Evolutionary conservation across 2,797 vertebrate genomes (phyloP).

Genomic region (Chrosomus eos): DNA sequence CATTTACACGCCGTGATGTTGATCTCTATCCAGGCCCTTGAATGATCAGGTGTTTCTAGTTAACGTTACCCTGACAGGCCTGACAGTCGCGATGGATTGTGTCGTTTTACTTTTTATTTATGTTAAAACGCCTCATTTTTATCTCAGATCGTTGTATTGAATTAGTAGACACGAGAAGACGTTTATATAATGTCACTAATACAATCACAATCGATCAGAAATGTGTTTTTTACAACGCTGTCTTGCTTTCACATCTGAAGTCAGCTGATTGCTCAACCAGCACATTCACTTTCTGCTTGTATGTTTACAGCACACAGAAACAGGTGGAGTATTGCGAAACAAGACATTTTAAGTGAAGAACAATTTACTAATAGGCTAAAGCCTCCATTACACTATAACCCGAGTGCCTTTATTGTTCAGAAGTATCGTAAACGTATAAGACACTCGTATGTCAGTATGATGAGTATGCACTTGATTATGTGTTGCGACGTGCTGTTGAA

Average conservation of each 20-base stretch:
- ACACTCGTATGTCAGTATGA: background rate
- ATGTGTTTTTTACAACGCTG: background rate
- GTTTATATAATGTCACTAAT: background rate
- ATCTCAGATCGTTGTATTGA: background rate
- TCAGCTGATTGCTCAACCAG: constrained; percentile 25
- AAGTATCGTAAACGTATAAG: background rate
- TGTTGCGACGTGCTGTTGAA: background rate
- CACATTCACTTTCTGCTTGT: background rate
- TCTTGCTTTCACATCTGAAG: background rate
- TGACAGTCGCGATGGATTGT: constrained; percentile 15
- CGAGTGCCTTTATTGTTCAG: background rate
- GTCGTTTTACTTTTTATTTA: background rate
- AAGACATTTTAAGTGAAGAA: background rate
- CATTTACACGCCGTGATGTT: background rate
- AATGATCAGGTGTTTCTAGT: constrained; percentile 27
- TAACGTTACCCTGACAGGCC: constrained; percentile 25
- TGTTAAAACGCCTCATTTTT: too few species aligned
- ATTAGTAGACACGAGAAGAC: background rate
- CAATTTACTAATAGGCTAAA: background rate
- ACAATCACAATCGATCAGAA: background rate
- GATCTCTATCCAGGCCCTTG: background rate
- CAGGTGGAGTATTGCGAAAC: constrained; percentile 27
- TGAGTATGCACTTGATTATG: background rate
- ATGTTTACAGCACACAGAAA: constrained; percentile 19
- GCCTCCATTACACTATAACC: background rate